Conservation (phyloP, 2,888 invertebrate genomes). For the Pegoplata infirma region DNA sequence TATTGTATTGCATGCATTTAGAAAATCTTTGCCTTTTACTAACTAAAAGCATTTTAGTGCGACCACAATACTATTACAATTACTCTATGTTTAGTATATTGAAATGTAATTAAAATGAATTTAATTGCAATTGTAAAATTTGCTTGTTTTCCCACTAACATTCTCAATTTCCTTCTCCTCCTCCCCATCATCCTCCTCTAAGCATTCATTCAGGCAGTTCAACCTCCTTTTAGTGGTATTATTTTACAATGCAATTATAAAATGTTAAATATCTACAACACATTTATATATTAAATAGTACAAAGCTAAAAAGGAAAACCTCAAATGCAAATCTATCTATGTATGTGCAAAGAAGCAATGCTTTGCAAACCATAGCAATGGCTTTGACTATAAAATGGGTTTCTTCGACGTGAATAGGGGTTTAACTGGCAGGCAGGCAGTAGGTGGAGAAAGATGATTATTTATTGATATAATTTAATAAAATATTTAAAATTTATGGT, state of each 20-base stretch:
- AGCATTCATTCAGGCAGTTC: too few relatives aligned
- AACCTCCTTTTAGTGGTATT: conserved; percentile 28
- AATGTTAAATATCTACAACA: conserved; percentile 53
- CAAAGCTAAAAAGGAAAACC: conserved; percentile 28
- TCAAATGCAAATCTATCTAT: conserved; percentile 9
- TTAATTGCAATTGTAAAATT: conserved; percentile 53
- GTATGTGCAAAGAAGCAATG: not conserved
- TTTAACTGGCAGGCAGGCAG: not conserved
- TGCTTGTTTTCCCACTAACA: conserved; percentile 23
- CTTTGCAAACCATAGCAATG: too few relatives aligned
- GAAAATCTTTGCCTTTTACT: conserved; percentile 18
- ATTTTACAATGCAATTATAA: conserved; percentile 46
- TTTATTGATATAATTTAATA: conserved; percentile 48
- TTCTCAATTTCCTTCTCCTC: not conserved
- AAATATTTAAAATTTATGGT: conserved; percentile 42
- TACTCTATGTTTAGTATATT: conserved; percentile 1
- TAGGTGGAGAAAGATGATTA: conserved; percentile 6
- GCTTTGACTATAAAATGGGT: not conserved
- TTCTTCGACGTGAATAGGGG: not conserved
- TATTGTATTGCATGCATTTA: too few relatives aligned
- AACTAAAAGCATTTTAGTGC: conserved; percentile 38
- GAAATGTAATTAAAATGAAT: conserved; percentile 54
- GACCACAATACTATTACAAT: conserved; percentile 33
- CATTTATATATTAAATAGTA: too few relatives aligned
- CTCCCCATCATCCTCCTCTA: too few relatives aligned